Percentiles rank a stretch among this genome's conserved stretches.
These are phyloP conservation scores for Champsocephalus esox DNA, from an alignment of 2,797 vertebrate species.

Conservation along the genomic window DNA sequence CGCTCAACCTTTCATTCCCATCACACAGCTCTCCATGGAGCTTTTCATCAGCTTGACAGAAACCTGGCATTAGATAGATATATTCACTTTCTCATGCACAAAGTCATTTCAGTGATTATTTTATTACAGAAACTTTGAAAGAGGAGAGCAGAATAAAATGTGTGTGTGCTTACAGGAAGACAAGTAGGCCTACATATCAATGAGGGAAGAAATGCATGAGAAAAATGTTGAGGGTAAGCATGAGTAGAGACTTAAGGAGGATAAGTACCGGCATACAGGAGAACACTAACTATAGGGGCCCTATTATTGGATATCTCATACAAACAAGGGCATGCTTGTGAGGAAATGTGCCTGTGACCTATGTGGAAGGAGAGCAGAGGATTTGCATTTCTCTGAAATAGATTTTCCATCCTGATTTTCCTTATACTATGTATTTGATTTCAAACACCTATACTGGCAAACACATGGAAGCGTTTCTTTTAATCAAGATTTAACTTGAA, in stretches of 20 bases:
- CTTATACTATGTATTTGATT: neutral
- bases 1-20: slow-evolving; percentile 28
- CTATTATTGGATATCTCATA: slow-evolving; percentile 26
- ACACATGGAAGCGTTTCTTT: slow-evolving; percentile 8
- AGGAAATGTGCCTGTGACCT: slow-evolving; percentile 37
- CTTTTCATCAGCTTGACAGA: slow-evolving; percentile 66
- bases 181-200: slow-evolving; percentile 13
- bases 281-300: slow-evolving; percentile 1
- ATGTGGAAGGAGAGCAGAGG: slow-evolving; percentile 1
- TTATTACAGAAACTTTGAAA: slow-evolving; percentile 44
- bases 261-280: slow-evolving; percentile 20
- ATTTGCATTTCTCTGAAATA: slow-evolving; percentile 42
- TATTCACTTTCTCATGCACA: slow-evolving; percentile 58
- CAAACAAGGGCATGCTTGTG: slow-evolving; percentile 33
- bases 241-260: slow-evolving; percentile 31
- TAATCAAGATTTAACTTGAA: slow-evolving; percentile 2
- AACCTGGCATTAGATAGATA: slow-evolving; percentile 60
- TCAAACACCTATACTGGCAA: neutral
- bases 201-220: slow-evolving; percentile 22
- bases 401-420: slow-evolving; percentile 20
- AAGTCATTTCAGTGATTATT: slow-evolving; percentile 62
- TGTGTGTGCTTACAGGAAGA: slow-evolving; percentile 34
- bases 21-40: slow-evolving; percentile 19
- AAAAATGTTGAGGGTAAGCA: slow-evolving; percentile 37
- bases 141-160: slow-evolving; percentile 13